Conservation (phyloP, 2,888 invertebrate species). For the Agapostemon virescens region DNA sequence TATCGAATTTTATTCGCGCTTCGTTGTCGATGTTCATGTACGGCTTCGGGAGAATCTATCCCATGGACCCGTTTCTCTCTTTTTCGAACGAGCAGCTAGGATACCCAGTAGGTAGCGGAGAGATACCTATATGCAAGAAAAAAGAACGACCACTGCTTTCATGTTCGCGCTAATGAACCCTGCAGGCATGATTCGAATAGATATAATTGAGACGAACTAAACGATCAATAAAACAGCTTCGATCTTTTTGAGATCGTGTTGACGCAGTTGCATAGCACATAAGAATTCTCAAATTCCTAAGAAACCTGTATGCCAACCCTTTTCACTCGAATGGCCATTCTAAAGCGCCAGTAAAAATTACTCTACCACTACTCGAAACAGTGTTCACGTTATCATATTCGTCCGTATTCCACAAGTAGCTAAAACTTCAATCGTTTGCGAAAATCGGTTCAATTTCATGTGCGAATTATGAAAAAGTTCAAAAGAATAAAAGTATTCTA, state of each 20-base stretch:
- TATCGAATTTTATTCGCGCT: conserved; percentile 60
- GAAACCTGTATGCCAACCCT: not conserved
- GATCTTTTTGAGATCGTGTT: not conserved
- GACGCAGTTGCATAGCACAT: not conserved
- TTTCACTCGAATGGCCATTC: too few relatives aligned
- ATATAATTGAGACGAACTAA: not conserved
- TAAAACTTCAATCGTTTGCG: too few relatives aligned
- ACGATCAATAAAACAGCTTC: not conserved
- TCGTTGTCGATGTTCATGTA: conserved; percentile 66
- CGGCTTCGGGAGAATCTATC: conserved; percentile 60
- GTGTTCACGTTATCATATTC: too few relatives aligned
- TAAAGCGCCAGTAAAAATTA: too few relatives aligned
- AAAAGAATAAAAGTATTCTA: too few relatives aligned
- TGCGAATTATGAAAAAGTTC: too few relatives aligned
- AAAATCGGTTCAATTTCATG: too few relatives aligned
- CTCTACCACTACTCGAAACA: too few relatives aligned
- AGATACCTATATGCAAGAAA: not conserved
- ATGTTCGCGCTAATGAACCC: not conserved
- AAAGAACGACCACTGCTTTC: not conserved
- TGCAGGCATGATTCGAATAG: not conserved
- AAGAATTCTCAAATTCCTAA: too few relatives aligned
- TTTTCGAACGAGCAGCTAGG: conserved; percentile 42
- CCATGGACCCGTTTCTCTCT: conserved; percentile 53
- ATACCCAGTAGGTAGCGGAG: conserved; percentile 14
- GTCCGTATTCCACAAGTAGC: too few relatives aligned